Evolutionary conservation across 2,113 vertebrate genomes (phyloP), one percentile per base, ranked within the genome.

Genomic region (Hiodon tergisus): DNA sequence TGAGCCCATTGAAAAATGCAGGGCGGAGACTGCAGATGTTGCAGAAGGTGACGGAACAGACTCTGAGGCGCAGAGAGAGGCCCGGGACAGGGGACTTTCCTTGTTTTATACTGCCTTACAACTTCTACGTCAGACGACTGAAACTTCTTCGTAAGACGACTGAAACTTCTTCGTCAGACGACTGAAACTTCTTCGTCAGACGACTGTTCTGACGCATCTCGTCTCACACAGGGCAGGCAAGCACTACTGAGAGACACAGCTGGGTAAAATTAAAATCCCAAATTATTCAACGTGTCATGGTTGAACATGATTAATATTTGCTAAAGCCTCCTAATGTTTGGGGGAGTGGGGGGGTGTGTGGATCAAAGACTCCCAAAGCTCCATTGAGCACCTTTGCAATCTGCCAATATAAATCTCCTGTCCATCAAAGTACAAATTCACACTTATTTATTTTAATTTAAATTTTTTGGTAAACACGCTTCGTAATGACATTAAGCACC

Each of bases 281-380:
- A 72, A 58, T 71, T 59, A 69, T 83, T 86, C 77, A 83, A 86
- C 86, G 82, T 75, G 76, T 48, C 48, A 79, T 78, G 77, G 67
- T 67, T 78, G 77, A 85, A 82, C 75, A 76, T 83, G 85, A 85
- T 87, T 83, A 85, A 84, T 85, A 83, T 85, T 83, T 81, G 80
- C 79, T 78, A 80, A 77, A 78, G 76, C 81, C 78, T 81, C 60
- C 31, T 1, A 31, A 76, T 74, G 81, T 72, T 82, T 14, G 62
- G 4, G 16, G 67, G 13, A 74, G 31, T 0, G 31, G 31, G 31
- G 31, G 31, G 31, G 31, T 31, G 31, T 31, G 31, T 31, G 75
- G 79, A 84, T 85, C 81, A 83, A 83, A 83, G 77, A 13, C 14
- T 50, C 69, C 81, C 31, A 51, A 75, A 84, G 78, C 76, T 83